A percentile compares a stretch with the other conserved stretches of the same genome.
Conservation (phyloP, 2,888 invertebrate species). For the Eretmocerus hayati region DNA sequence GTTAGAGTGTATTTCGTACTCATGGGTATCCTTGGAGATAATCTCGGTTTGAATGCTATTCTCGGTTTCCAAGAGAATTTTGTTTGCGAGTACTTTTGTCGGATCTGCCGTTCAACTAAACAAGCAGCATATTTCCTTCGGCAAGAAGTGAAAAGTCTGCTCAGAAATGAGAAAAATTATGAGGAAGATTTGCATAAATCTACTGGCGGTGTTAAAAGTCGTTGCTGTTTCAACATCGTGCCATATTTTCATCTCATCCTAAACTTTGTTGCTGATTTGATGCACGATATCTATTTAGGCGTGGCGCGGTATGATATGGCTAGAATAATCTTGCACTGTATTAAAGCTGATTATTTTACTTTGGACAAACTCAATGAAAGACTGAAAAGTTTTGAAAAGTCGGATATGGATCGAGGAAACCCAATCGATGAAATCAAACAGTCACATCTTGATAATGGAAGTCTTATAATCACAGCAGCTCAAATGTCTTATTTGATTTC, state of each 20-base stretch:
- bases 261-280: slow-evolving; percentile 33
- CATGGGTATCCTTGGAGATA: neutral
- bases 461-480: too few species aligned
- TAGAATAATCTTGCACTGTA: slow-evolving; percentile 26
- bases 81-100: neutral
- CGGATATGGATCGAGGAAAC: slow-evolving; percentile 19
- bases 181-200: neutral
- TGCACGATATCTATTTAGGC: slow-evolving; percentile 35
- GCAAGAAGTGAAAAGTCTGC: neutral
- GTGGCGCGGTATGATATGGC: slow-evolving; percentile 31
- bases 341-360: slow-evolving; percentile 19
- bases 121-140: neutral
- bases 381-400: slow-evolving; percentile 25
- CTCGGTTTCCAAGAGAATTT: neutral
- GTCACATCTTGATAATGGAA: too few species aligned
- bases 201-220: slow-evolving; percentile 25
- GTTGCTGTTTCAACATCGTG: slow-evolving; percentile 28
- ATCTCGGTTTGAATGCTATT: neutral
- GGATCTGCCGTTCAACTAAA: neutral
- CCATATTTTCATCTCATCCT: slow-evolving; percentile 29
- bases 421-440: slow-evolving; percentile 21
- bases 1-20: neutral
- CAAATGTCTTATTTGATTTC: too few species aligned
- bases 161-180: neutral
- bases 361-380: slow-evolving; percentile 25